These are phyloP conservation scores for Thyatira batis DNA, from an alignment of 2,888 invertebrate genomes.

Conservation along the genomic window DNA sequence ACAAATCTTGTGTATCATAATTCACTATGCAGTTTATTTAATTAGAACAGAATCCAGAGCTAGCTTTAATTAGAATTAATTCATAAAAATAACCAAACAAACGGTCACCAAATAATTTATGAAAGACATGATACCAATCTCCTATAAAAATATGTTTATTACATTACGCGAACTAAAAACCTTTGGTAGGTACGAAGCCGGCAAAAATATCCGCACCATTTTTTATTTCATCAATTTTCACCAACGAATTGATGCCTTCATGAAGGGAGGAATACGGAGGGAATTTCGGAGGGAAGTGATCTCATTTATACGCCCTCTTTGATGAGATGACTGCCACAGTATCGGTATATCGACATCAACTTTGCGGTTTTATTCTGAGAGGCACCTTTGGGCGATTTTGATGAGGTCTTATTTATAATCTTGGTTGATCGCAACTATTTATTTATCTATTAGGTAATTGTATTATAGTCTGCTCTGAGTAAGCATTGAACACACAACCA, in stretches of 20 bases:
- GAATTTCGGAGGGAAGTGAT: constrained; percentile 46
- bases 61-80: too few species aligned
- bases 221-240: constrained; percentile 63
- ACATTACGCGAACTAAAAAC: neutral
- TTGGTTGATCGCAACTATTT: too few species aligned
- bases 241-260: constrained; percentile 47
- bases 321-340: constrained; percentile 40
- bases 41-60: too few species aligned
- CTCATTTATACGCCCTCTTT: constrained; percentile 55
- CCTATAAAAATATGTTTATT: neutral
- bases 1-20: too few species aligned
- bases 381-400: constrained; percentile 15
- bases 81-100: too few species aligned
- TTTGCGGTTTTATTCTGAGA: constrained; percentile 4
- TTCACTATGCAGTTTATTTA: too few species aligned
- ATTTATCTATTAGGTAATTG: too few species aligned
- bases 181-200: constrained; percentile 8
- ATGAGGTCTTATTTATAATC: constrained; percentile 1
- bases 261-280: constrained; percentile 17
- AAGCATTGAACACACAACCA: too few species aligned
- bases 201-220: constrained; percentile 42
- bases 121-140: neutral
- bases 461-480: too few species aligned
- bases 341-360: constrained; percentile 25
- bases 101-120: too few species aligned